These are phyloP conservation scores for Aphaenogaster ashmeadi DNA, from an alignment of 1,140 invertebrate genomes.

Conservation along the genomic window DNA sequence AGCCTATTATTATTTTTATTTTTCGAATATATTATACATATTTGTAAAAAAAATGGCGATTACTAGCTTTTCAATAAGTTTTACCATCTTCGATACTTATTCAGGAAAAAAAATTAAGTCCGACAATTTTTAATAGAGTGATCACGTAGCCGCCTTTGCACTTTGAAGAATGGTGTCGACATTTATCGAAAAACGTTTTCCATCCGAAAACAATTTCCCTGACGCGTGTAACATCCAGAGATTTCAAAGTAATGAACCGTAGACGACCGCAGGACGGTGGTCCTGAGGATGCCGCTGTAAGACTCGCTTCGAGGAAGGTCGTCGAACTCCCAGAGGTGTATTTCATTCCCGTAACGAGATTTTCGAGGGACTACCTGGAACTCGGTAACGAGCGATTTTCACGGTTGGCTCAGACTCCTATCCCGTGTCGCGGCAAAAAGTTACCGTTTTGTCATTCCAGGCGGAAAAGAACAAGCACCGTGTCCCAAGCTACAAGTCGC, in stretches of 20 bases:
- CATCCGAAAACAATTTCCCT: slow-evolving; percentile 31
- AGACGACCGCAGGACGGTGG: slow-evolving; percentile 12
- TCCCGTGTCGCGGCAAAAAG: slow-evolving; percentile 22
- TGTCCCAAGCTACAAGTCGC: background rate
- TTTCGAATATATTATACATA: background rate
- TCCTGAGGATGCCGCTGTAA: slow-evolving; percentile 50
- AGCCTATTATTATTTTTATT: no score
- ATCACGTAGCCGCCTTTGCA: background rate
- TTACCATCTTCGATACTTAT: background rate
- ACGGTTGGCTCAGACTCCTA: slow-evolving; percentile 58
- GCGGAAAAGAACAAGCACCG: background rate
- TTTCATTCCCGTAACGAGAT: slow-evolving; percentile 69
- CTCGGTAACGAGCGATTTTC: slow-evolving; percentile 73
- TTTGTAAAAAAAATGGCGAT: background rate
- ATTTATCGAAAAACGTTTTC: slow-evolving; percentile 9
- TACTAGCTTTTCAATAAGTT: background rate
- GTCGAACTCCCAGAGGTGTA: slow-evolving; percentile 57
- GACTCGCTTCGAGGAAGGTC: slow-evolving; percentile 45
- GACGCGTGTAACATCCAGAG: background rate
- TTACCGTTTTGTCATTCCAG: slow-evolving; percentile 34
- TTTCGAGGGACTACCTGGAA: slow-evolving; percentile 63
- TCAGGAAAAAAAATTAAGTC: background rate
- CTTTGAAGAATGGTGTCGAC: background rate
- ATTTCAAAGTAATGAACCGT: slow-evolving; percentile 22
- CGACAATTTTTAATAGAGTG: background rate